phyloP scores from a whole-genome alignment of 2,113 vertebrate species.

The Eleginops maclovinus region DNA sequence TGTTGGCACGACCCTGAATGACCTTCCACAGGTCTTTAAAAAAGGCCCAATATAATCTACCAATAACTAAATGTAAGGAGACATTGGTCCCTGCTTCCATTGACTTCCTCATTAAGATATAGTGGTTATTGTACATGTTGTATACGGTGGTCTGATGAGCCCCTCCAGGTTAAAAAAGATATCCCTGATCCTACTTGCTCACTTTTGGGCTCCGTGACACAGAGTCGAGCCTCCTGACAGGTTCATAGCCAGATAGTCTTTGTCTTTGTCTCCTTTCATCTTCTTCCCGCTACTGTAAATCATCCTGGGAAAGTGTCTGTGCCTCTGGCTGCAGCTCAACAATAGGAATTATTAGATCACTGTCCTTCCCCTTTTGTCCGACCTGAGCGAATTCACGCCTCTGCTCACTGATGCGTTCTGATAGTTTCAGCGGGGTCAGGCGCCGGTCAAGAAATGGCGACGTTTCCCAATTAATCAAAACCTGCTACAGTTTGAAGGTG shows the following conservation, averaged over 20 bases:
- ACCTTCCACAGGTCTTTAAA: too few relatives aligned
- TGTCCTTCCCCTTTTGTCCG: constrained; percentile 53
- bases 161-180: too few relatives aligned
- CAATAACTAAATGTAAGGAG: too few relatives aligned
- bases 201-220: constrained; percentile 33
- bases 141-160: too few relatives aligned
- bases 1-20: too few relatives aligned
- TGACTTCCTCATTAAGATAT: too few relatives aligned
- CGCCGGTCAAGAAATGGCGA: constrained; percentile 41
- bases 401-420: constrained; percentile 59
- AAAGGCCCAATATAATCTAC: too few relatives aligned
- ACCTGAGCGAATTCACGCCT: constrained; percentile 55
- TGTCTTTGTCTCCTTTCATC: constrained; percentile 52
- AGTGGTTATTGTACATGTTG: too few relatives aligned
- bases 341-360: constrained; percentile 73
- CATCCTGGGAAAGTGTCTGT: constrained; percentile 75
- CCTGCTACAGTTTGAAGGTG: constrained; percentile 2
- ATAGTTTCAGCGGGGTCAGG: constrained; percentile 61
- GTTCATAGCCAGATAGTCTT: constrained; percentile 19
- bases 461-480: constrained; percentile 49
- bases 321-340: constrained; percentile 73
- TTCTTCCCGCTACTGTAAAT: constrained; percentile 57
- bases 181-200: constrained; percentile 1
- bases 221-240: constrained; percentile 15
- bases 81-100: too few relatives aligned